phyloP scores from a whole-genome alignment of 2,113 vertebrate species.

The Oenanthe oenanthe region DNA sequence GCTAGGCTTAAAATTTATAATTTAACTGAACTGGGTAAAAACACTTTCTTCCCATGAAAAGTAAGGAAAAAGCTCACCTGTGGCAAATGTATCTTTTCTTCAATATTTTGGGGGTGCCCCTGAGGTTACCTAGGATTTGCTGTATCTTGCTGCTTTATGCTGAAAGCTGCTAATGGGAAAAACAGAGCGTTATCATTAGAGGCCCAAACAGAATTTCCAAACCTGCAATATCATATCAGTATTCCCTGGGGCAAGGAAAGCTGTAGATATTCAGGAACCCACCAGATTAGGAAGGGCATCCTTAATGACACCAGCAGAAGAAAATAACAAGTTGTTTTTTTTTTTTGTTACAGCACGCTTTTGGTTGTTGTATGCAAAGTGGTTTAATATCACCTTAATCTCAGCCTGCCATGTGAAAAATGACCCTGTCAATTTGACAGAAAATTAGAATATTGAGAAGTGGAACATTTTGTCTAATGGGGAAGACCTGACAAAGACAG shows the following conservation, averaged over 20 bases:
- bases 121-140: not conserved
- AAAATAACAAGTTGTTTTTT: not conserved
- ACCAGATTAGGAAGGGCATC: conserved; percentile 43
- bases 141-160: not conserved
- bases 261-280: conserved; percentile 30
- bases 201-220: conserved; percentile 17
- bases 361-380: conserved; percentile 63
- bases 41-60: not conserved
- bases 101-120: not conserved
- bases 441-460: conserved; percentile 61
- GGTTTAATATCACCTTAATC: conserved; percentile 71
- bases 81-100: not conserved
- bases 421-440: conserved; percentile 66
- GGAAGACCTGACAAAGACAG: conserved; percentile 60
- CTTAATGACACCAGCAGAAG: conserved; percentile 6
- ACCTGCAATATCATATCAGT: conserved; percentile 11
- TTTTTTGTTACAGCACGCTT: not conserved
- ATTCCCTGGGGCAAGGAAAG: not conserved
- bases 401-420: conserved; percentile 72
- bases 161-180: not conserved
- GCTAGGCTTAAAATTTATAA: not conserved
- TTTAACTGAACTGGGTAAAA: not conserved
- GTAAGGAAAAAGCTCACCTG: not conserved
- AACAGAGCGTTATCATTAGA: not conserved
- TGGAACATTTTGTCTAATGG: conserved; percentile 61